Evolutionary conservation across 2,113 vertebrate genomes (phyloP), one percentile per base, ranked within the genome.

Genomic region (Paraplagusia blochii): DNA sequence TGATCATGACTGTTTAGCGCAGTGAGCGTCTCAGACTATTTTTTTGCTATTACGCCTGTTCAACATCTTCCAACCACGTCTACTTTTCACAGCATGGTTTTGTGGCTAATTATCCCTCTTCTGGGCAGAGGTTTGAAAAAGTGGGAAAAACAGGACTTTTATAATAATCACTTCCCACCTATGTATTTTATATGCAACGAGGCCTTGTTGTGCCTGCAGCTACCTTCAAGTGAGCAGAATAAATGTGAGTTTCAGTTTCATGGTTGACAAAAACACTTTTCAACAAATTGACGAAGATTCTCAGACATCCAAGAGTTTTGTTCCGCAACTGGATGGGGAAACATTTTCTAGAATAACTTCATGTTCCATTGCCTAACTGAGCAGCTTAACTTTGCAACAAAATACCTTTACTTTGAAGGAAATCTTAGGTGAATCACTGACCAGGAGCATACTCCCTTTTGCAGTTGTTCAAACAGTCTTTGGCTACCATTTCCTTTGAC

Each of bases 91-190:
- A 72, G 82, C 80, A 68, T 19, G n/a, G 77, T 87, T 88, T 87
- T 80, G 82, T 88, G 84, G 88, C 87, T 90, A 91, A 91, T 94
- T 93, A 93, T 85, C 69, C 73, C 86, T 85, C 88, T 85, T 75
- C 74, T 72, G 74, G 71, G 63, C 79, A 91, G 86, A 44, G 59
- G 77, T 83, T 69, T 66, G 65, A 58, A 59, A 78, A 82, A 59
- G 57, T 79, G 79, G 22, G 71, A 84, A 83, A 69, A 88, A 82
- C 74, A 40, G 68, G 86, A 86, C 88, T 90, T 87, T 83, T 84
- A 87, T 79, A 79, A 65, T 87, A 90, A 87, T 86, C 69, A 58
- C 87, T 85, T 89, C 83, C 82, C 88, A 85, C 84, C 90, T 85
- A 49, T 53, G 82, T 86, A 72, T 85, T 92, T 90, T 89, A 82